Base-by-base conservation (phyloP, 2,113 vertebrate genomes). In the Addax nasomaculatus region DNA sequence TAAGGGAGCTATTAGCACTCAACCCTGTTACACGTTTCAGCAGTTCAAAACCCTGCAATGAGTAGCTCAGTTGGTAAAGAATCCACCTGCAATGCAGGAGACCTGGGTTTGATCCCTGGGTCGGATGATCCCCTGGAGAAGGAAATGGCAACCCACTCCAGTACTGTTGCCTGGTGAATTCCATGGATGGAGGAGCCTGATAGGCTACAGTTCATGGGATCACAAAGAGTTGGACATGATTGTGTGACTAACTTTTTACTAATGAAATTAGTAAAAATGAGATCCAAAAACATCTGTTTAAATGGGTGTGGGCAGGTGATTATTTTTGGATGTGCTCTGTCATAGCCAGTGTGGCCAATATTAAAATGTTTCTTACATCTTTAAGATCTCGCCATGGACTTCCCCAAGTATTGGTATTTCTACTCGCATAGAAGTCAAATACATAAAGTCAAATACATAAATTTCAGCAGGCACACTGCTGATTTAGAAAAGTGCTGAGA, bases 1-100 rank as follows among this genome's bases (percentile, higher is more conserved):
- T 70, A n/a, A 88, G 12, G 55, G 16, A 97, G 23, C 27, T 95
- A 53, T 94, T 94, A 81, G 89, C 64, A 78, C 39, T 97, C 36
- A 21, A 89, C 21, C 29, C 14, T 64, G 36, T 78, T 79, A 39
- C 19, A 83, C 51, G 1, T 89, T 58, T 87, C 60, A 64, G 33
- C 49, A 58, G 5, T 64, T 94, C 8, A 90, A 53, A 83, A 73
- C 6, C 53, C 15, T 64, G 21, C 30, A 49, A 25, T 85, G 13
- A 62, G 29, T 7, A 30, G 58, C 29, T 62, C 58, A 62, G 58
- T 30, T 60, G 58, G 27, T 30, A 62, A 62, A 62, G 58, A 62
- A 15, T 62, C 29, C 27, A 62, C 58, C 13, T 62, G 58, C 13
- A 30, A 6, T 62, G 29, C 58, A 30, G 58, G 58, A 62, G 29